A percentile compares a stretch with the other conserved stretches of the same genome.
Conservation (phyloP, 2,113 vertebrate genomes). For the Casuarius casuarius region DNA sequence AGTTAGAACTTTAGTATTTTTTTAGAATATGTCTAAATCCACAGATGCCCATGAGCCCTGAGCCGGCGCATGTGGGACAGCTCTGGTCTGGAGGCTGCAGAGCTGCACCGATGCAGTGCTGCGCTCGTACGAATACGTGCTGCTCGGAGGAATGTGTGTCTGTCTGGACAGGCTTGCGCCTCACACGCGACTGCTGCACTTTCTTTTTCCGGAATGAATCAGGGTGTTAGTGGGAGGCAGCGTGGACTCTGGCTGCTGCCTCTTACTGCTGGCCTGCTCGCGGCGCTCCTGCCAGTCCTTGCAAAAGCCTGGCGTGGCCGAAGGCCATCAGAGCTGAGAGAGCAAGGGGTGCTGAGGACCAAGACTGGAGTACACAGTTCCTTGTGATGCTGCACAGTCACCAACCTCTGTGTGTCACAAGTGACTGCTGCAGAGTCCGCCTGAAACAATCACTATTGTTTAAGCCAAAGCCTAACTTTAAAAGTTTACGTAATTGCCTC, state of each 20-base stretch:
- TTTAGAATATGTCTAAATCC: neutral
- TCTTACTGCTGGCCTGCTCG: neutral
- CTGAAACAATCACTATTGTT: neutral
- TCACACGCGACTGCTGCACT: neutral
- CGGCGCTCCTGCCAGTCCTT: neutral
- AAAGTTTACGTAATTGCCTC: neutral
- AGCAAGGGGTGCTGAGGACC: neutral
- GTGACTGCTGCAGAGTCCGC: neutral
- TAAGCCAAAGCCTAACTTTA: neutral
- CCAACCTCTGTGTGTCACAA: fast-evolving
- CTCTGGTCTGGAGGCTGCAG: neutral
- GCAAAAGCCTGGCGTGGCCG: neutral
- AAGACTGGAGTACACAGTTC: fast-evolving
- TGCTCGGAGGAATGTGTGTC: neutral
- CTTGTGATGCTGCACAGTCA: fast-evolving
- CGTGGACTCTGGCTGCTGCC: fast-evolving
- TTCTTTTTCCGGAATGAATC: neutral
- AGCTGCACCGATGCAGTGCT: neutral
- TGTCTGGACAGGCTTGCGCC: neutral
- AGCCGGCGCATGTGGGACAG: neutral
- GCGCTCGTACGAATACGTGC: neutral
- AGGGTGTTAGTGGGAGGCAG: neutral
- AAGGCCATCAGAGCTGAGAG: neutral
- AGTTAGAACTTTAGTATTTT: neutral
- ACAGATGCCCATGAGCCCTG: neutral